phyloP scores from a whole-genome alignment of 2,888 invertebrate genomes.

The Dicyrtoma fusca region DNA sequence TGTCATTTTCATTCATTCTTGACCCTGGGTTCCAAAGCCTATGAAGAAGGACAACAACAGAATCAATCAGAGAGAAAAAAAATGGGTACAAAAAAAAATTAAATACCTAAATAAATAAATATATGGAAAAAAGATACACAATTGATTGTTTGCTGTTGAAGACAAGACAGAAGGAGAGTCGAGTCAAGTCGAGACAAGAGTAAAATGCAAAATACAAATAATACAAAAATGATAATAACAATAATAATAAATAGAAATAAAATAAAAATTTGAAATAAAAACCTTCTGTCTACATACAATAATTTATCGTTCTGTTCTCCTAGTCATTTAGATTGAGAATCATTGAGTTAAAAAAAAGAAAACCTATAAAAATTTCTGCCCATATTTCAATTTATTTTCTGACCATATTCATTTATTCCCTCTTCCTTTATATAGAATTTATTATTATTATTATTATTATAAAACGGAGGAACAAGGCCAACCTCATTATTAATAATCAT shows the following conservation, averaged over 20 bases:
- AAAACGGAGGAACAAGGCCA: conserved; percentile 18
- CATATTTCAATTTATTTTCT: conserved; percentile 11
- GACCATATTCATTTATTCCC: not conserved
- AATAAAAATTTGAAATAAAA: conserved; percentile 5
- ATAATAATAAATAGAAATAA: not conserved
- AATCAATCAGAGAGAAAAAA: conserved; percentile 15
- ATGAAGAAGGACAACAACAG: conserved; percentile 21
- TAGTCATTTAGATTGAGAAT: not conserved
- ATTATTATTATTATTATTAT: not conserved
- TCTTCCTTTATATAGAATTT: not conserved
- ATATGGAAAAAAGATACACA: not conserved
- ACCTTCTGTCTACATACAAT: not conserved
- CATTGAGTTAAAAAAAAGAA: not conserved
- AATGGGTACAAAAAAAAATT: no score
- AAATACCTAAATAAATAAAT: no score
- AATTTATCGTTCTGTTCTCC: not conserved
- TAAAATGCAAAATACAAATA: no score
- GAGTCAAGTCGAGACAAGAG: no score
- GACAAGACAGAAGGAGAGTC: no score
- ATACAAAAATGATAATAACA: not conserved
- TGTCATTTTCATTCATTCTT: conserved; percentile 4
- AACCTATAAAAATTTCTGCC: not conserved
- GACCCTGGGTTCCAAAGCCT: conserved; percentile 31
- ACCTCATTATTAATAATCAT: conserved; percentile 26
- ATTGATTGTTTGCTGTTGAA: not conserved